These are phyloP conservation scores for Cosmorhoe ocellata DNA, from an alignment of 2,888 invertebrate species.

Conservation along the genomic window DNA sequence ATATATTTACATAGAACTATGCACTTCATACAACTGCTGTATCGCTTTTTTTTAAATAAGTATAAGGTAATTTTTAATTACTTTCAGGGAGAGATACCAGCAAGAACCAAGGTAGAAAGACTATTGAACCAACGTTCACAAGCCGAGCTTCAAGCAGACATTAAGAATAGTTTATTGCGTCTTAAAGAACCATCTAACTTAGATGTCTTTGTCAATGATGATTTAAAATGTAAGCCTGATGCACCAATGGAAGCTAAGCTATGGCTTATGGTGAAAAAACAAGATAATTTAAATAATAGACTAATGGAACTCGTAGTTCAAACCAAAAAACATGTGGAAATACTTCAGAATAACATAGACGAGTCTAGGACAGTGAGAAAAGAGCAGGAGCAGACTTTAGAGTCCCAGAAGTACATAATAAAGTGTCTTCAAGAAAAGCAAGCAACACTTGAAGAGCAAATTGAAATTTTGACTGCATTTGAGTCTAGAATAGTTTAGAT, in stretches of 20 bases:
- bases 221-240: conserved; percentile 54
- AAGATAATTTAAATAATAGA: conserved; percentile 63
- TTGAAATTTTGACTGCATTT: conserved; percentile 71
- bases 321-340: conserved; percentile 62
- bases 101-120: conserved; percentile 52
- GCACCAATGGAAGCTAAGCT: conserved; percentile 59
- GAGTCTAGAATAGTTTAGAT: conserved; percentile 71
- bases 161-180: conserved; percentile 51
- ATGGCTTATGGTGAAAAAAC: conserved; percentile 71
- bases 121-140: conserved; percentile 55
- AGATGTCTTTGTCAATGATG: conserved; percentile 56
- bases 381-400: conserved; percentile 59
- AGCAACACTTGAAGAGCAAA: conserved; percentile 71
- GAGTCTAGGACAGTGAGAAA: conserved; percentile 49
- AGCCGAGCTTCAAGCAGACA: conserved; percentile 58
- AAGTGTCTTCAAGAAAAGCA: conserved; percentile 75
- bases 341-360: conserved; percentile 56
- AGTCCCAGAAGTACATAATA: conserved; percentile 67
- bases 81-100: conserved; percentile 28
- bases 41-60: too few species aligned
- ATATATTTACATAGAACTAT: too few species aligned
- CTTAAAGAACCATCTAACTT: conserved; percentile 61
- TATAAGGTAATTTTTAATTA: too few species aligned
- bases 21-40: too few species aligned
- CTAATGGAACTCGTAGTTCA: conserved; percentile 57